Conservation (phyloP, 2,888 invertebrate species). For the Drosophila suboccidentalis region DNA sequence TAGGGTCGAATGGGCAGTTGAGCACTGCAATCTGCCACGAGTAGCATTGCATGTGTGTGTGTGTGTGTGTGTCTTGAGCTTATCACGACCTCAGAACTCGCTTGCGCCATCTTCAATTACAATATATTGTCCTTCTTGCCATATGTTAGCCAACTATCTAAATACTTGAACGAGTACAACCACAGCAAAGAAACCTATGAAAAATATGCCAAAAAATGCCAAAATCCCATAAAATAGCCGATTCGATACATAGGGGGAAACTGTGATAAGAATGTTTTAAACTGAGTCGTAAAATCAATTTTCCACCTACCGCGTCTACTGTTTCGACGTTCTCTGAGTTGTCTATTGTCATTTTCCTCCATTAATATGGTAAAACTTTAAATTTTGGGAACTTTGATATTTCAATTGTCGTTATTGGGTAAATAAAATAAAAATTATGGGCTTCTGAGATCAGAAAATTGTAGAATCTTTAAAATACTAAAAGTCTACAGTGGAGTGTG, state of each 20-base stretch:
- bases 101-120: slow-evolving; percentile 54
- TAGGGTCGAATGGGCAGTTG: slow-evolving; percentile 12
- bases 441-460: not conserved
- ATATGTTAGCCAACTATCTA: not conserved
- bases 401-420: not conserved
- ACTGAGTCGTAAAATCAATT: not conserved
- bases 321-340: not conserved
- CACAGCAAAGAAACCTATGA: not conserved
- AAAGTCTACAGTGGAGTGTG: too few species aligned
- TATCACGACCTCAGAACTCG: slow-evolving; percentile 61
- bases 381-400: not conserved
- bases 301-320: not conserved
- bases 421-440: not conserved
- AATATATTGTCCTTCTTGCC: slow-evolving; percentile 31
- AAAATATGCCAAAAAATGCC: slow-evolving; percentile 3
- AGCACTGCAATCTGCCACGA: not conserved
- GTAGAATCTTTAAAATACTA: too few species aligned
- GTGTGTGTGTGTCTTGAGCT: slow-evolving; percentile 49
- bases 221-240: not conserved
- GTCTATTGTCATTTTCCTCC: slow-evolving; percentile 2
- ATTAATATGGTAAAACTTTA: not conserved
- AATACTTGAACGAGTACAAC: not conserved
- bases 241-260: not conserved
- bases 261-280: slow-evolving; percentile 3
- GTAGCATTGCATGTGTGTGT: slow-evolving; percentile 17